Conservation (phyloP, 2,888 invertebrate species). For the Syritta pipiens region DNA sequence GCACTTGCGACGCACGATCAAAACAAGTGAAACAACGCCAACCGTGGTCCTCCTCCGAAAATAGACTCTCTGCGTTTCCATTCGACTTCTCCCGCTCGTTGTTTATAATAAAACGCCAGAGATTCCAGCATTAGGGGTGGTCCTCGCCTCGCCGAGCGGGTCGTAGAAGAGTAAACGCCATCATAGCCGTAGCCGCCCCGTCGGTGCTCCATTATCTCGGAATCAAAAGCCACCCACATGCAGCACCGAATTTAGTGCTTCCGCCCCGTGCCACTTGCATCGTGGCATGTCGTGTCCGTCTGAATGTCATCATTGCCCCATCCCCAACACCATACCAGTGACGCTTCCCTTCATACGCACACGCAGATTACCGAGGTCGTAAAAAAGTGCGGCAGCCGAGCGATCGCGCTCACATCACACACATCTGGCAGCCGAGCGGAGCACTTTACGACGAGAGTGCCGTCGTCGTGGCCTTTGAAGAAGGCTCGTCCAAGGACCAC, state of each 20-base stretch:
- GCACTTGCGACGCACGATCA: constrained; percentile 53
- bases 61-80: constrained; percentile 38
- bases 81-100: constrained; percentile 31
- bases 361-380: constrained; percentile 41
- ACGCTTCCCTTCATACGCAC: no score
- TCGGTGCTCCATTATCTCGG: constrained; percentile 18
- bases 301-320: constrained; percentile 48
- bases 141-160: no score
- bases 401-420: constrained; percentile 21
- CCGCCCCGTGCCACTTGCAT: constrained; percentile 53
- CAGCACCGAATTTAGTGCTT: constrained; percentile 55
- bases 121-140: constrained; percentile 55
- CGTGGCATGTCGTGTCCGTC: constrained; percentile 3
- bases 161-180: constrained; percentile 24
- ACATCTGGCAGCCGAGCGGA: constrained; percentile 54
- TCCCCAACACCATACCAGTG: no score
- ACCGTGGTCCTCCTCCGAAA: constrained; percentile 40
- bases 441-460: constrained; percentile 16
- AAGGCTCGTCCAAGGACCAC: constrained; percentile 37
- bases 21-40: constrained; percentile 30
- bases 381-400: constrained; percentile 52
- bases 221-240: constrained; percentile 60
- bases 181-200: constrained; percentile 1
- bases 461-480: constrained; percentile 10
- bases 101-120: constrained; percentile 62